Conservation (phyloP, 2,888 invertebrate species). For the Scrobipalpa costella region DNA sequence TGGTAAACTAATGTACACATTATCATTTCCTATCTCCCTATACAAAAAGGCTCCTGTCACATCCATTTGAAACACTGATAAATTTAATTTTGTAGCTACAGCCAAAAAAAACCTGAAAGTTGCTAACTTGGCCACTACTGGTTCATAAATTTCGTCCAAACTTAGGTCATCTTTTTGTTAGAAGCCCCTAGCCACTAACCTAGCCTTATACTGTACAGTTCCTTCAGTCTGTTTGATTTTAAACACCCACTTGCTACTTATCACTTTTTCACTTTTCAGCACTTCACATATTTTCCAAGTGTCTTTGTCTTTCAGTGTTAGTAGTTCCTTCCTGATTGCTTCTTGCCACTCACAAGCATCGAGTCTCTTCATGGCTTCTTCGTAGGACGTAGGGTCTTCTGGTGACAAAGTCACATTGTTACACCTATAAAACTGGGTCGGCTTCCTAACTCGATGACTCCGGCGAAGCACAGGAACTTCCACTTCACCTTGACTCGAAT, state of each 20-base stretch:
- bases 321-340: slow-evolving; percentile 5
- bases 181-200: slow-evolving; percentile 35
- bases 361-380: no score
- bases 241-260: slow-evolving; percentile 40
- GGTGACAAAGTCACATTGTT: background rate
- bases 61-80: no score
- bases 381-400: no score
- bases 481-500: no score
- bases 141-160: slow-evolving; percentile 34
- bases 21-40: no score
- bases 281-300: slow-evolving; percentile 7
- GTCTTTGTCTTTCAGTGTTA: background rate
- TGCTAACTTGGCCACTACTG: slow-evolving; percentile 36
- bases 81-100: no score
- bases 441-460: no score
- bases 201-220: slow-evolving; percentile 32
- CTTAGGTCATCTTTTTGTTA: slow-evolving; percentile 29
- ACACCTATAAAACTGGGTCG: no score
- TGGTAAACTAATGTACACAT: no score
- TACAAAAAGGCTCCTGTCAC: no score
- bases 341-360: slow-evolving; percentile 32
- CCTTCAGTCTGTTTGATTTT: no score
- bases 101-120: slow-evolving; percentile 36
- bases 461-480: no score
- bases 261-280: slow-evolving; percentile 20